Base-by-base conservation (phyloP, 2,888 invertebrate genomes). In the Ichneumoninae sp. region DNA sequence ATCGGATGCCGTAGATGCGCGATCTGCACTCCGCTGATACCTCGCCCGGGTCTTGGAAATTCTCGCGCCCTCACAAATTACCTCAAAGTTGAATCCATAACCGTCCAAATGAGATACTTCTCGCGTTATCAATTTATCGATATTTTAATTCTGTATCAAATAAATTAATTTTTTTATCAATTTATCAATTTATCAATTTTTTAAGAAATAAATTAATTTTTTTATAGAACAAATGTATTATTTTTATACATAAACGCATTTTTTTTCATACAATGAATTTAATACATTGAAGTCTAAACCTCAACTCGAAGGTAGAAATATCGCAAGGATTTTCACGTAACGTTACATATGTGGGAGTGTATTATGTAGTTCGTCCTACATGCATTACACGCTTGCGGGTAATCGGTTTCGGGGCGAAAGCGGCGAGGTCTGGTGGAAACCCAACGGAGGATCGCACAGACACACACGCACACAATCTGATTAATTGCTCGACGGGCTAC, bases 401-500 rank as follows among this genome's bases (percentile, higher is more conserved):
- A 81, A 84, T 84, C 84, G 81, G 69, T 70, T 81, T 73, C 44
- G 52, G 84, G 81, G 84, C 74, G 84, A 84, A 81, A 84, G 81
- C 81, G 81, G 52, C 50, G 26, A 65, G 75, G 44, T 8, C 63
- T 16, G 30, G 3, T 50, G 63, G 16, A 77, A 69, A n/a, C 74
- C 74, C 81, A 36, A 8, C 57, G 30, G 66, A 65, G 79, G 65
- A 71, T 66, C 50, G 57, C 76, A n/a, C 47, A 54, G 26, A 10
- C 52, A 52, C 22, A 77, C 71, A 70, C 60, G 30, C 73, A 65
- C 54, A 57, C 75, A 36, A 79, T 71, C 85, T 85, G 85, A 85
- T 85, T 82, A 85, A 85, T 85, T 82, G 79, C 85, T 65, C 82
- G 85, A 85, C 85, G 71, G 85, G 70, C 82, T 79, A 85, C 82